A percentile compares a stretch with the other conserved stretches of the same genome.
Conservation (phyloP, 92 coral and sea anemone genomes). For the Zoanthus sansibaricus region DNA sequence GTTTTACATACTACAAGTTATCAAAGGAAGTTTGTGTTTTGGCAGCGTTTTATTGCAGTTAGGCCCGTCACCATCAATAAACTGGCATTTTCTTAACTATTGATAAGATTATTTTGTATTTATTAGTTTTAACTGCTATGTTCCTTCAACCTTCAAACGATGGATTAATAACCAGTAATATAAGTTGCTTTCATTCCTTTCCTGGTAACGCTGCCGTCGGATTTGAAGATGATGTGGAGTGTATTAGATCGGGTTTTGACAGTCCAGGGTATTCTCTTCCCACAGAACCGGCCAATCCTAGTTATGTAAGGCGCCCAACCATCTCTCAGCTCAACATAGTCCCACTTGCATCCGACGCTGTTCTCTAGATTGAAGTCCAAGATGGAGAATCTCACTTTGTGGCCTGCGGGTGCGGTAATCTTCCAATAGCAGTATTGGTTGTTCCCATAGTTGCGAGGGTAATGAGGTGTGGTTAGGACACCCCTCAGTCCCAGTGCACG, state of each 20-base stretch:
- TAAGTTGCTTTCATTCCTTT: slow-evolving; percentile 69
- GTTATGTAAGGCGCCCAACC: background rate
- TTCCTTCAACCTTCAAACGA: background rate
- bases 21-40: too few relatives aligned
- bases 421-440: slow-evolving; percentile 69
- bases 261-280: slow-evolving; percentile 33
- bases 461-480: slow-evolving; percentile 37
- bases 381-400: slow-evolving; percentile 48
- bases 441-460: slow-evolving; percentile 66
- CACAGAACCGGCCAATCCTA: slow-evolving; percentile 75
- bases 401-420: slow-evolving; percentile 50
- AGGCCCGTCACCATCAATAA: too few relatives aligned
- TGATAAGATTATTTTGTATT: too few relatives aligned
- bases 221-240: slow-evolving; percentile 55
- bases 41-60: too few relatives aligned
- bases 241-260: slow-evolving; percentile 43
- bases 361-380: slow-evolving; percentile 67
- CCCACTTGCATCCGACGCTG: slow-evolving; percentile 61
- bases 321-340: slow-evolving; percentile 53
- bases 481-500: background rate
- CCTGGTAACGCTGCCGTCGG: slow-evolving; percentile 72
- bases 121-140: too few relatives aligned
- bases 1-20: too few relatives aligned
- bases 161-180: background rate
- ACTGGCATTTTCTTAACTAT: too few relatives aligned